These are phyloP conservation scores for Campylomormyrus tamandua DNA, from an alignment of 2,113 vertebrate genomes.

Conservation along the genomic window DNA sequence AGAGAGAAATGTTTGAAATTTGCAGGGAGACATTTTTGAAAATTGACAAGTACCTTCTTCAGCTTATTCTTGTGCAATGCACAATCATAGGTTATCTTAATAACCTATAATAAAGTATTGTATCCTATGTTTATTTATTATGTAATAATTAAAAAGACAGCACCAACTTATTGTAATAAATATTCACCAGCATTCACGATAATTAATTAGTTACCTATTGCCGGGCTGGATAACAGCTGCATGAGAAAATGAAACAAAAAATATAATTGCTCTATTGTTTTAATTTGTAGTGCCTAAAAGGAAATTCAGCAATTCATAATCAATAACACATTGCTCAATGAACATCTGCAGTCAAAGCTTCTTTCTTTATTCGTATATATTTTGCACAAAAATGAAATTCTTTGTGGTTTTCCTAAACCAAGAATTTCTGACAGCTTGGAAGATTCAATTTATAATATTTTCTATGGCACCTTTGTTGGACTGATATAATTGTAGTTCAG, in stretches of 20 bases:
- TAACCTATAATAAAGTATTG: neutral
- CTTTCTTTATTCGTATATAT: neutral
- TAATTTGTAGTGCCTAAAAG: neutral
- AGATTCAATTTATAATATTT: neutral
- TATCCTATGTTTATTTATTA: neutral
- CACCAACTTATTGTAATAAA: neutral
- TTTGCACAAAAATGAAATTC: neutral
- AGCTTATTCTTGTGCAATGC: neutral
- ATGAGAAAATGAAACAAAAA: neutral
- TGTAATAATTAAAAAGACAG: neutral
- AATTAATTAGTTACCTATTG: neutral
- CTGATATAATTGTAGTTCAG: neutral
- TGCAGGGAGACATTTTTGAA: neutral
- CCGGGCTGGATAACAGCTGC: neutral
- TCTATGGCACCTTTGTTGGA: neutral
- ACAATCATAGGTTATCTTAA: neutral
- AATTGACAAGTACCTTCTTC: neutral
- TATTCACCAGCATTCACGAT: neutral
- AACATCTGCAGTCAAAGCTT: neutral
- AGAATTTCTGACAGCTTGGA: neutral
- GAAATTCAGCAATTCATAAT: neutral
- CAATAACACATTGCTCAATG: neutral
- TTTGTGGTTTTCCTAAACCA: neutral
- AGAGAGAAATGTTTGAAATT: neutral
- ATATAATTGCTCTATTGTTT: neutral